These are phyloP conservation scores for Rallus limicola DNA, from an alignment of 2,113 vertebrate species.

Conservation along the genomic window DNA sequence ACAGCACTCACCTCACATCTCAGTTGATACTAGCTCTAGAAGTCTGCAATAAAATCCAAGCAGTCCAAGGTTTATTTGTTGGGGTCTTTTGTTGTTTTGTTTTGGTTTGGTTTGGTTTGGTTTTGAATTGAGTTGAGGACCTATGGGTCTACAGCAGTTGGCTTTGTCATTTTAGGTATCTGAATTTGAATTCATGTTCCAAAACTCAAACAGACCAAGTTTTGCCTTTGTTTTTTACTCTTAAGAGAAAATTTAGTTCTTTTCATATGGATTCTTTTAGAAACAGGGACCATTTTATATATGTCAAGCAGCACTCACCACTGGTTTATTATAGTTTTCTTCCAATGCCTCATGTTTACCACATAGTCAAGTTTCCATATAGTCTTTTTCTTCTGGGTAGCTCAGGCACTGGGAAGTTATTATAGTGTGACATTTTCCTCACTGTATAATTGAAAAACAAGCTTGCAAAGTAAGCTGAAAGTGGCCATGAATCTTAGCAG, in stretches of 20 bases:
- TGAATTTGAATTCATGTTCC: neutral
- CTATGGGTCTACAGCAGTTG: neutral
- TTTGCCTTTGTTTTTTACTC: neutral
- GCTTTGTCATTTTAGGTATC: neutral
- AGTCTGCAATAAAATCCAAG: neutral
- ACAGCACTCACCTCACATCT: neutral
- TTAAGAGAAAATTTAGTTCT: neutral
- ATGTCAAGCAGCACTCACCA: neutral
- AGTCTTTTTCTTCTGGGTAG: neutral
- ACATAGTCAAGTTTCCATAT: neutral
- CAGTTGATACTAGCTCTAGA: neutral
- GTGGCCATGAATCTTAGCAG: neutral
- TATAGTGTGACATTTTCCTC: neutral
- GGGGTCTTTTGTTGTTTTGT: too few relatives aligned
- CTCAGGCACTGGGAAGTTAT: neutral
- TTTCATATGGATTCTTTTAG: neutral
- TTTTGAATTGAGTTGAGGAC: neutral
- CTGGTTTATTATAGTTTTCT: neutral
- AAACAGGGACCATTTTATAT: neutral
- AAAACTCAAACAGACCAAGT: neutral
- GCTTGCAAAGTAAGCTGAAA: neutral
- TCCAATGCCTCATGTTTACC: neutral
- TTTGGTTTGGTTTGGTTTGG: neutral
- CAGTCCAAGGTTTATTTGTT: fast-evolving
- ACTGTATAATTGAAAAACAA: neutral